Percentiles rank a stretch among this genome's conserved stretches.
Evolutionary conservation across 2,888 invertebrate species (phyloP).

Genomic region (Ichneumoninae sp.): DNA sequence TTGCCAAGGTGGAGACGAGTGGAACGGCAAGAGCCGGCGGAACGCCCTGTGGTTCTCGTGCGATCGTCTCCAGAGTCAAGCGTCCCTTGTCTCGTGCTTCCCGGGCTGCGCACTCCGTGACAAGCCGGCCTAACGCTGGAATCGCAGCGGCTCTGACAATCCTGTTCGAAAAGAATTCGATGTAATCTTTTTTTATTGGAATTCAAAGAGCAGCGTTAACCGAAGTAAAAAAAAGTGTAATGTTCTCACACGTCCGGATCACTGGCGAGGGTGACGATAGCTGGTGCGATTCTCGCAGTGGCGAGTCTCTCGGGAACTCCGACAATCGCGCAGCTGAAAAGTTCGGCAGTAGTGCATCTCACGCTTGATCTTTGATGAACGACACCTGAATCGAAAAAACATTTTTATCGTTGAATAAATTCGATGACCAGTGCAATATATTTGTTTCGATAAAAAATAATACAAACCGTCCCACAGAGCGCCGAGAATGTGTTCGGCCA

Average conservation of each 20-base stretch:
- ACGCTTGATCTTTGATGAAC: constrained; percentile 88
- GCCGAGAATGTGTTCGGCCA: constrained; percentile 87
- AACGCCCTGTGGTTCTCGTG: constrained; percentile 80
- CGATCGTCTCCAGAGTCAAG: constrained; percentile 84
- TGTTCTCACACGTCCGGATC: constrained; percentile 88
- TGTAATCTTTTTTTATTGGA: too few relatives aligned
- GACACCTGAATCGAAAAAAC: constrained; percentile 84
- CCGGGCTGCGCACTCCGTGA: constrained; percentile 84
- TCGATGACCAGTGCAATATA: neutral
- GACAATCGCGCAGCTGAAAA: constrained; percentile 87
- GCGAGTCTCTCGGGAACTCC: constrained; percentile 86
- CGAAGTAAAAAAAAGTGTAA: constrained; percentile 11
- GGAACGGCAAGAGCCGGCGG: constrained; percentile 85
- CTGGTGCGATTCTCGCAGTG: constrained; percentile 88
- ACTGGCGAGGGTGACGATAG: constrained; percentile 89
- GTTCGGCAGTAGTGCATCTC: constrained; percentile 86
- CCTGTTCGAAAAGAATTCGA: constrained; percentile 75
- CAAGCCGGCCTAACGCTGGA: constrained; percentile 88
- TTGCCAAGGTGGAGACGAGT: constrained; percentile 87
- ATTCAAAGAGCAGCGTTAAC: neutral
- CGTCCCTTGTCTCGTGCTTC: constrained; percentile 87
- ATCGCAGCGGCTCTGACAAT: constrained; percentile 88
- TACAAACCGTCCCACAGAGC: constrained; percentile 89
- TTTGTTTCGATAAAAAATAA: neutral
- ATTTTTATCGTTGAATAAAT: constrained; percentile 35